phyloP scores from a whole-genome alignment of 2,888 invertebrate species.

The Chelonus formosanus region DNA sequence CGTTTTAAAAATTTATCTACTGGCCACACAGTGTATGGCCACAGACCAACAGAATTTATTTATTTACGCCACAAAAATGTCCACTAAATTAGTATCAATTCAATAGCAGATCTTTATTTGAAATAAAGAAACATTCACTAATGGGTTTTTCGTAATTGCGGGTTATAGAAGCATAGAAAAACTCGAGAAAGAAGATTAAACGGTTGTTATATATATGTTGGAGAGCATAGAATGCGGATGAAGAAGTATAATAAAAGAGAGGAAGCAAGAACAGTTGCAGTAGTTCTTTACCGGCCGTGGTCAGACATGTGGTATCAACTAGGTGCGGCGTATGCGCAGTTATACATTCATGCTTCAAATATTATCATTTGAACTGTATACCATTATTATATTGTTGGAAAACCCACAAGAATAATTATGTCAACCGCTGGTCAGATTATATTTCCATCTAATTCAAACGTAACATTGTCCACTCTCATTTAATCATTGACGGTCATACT shows the following conservation, averaged over 20 bases:
- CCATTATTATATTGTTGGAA: constrained; percentile 54
- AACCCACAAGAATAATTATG: constrained; percentile 54
- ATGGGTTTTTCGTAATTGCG: no score
- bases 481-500: constrained; percentile 16
- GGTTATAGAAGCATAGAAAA: no score
- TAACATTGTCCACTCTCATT: constrained; percentile 34
- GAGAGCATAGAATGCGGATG: neutral
- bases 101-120: no score
- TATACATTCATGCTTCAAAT: constrained; percentile 44
- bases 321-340: constrained; percentile 39
- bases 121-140: no score
- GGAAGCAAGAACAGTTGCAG: constrained; percentile 39
- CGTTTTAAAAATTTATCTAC: no score
- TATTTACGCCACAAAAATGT: no score
- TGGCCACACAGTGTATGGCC: no score
- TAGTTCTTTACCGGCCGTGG: constrained; percentile 49
- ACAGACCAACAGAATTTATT: no score
- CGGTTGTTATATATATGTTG: neutral
- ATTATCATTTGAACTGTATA: constrained; percentile 48
- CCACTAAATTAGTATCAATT: no score
- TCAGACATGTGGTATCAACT: constrained; percentile 43
- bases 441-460: constrained; percentile 57
- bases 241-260: constrained; percentile 25
- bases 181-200: no score
- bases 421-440: constrained; percentile 52